These are phyloP conservation scores for Hyles euphorbiae DNA, from an alignment of 1,140 invertebrate species.

Conservation along the genomic window DNA sequence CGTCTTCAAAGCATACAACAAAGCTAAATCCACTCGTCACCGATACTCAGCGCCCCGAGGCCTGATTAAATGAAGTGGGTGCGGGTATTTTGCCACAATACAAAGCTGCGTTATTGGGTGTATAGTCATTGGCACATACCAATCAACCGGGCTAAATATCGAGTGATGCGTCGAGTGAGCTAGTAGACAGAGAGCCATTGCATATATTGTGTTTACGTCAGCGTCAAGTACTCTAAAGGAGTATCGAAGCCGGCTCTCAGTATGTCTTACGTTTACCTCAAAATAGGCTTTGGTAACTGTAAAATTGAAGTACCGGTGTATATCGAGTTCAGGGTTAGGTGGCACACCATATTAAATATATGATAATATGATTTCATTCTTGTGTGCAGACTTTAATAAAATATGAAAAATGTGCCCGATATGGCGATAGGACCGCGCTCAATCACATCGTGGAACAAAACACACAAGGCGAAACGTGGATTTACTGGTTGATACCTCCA, in stretches of 20 bases:
- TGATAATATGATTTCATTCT: no score
- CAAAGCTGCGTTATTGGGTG: slow-evolving; percentile 8
- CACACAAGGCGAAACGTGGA: no score
- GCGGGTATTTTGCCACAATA: slow-evolving; percentile 6
- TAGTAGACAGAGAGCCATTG: slow-evolving; percentile 3
- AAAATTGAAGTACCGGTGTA: no score
- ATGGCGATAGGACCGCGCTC: no score
- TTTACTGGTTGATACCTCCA: no score
- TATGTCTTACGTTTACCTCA: no score
- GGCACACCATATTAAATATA: no score
- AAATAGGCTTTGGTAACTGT: no score
- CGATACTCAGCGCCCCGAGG: background rate
- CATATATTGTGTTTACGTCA: slow-evolving; percentile 16
- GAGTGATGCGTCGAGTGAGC: slow-evolving; percentile 9
- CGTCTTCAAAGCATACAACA: slow-evolving; percentile 4
- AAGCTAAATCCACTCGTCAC: slow-evolving; percentile 3
- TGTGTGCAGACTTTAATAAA: no score
- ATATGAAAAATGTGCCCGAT: no score
- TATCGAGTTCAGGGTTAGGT: no score
- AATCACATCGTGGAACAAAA: no score
- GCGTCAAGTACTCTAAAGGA: slow-evolving; percentile 1
- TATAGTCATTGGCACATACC: slow-evolving; percentile 11
- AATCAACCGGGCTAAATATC: slow-evolving; percentile 15
- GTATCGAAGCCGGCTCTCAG: background rate
- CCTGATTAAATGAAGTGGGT: slow-evolving; percentile 13